A percentile compares a stretch with the other conserved stretches of the same genome.
These are phyloP conservation scores for Neria commutata DNA, from an alignment of 2,888 invertebrate genomes.

Conservation along the genomic window DNA sequence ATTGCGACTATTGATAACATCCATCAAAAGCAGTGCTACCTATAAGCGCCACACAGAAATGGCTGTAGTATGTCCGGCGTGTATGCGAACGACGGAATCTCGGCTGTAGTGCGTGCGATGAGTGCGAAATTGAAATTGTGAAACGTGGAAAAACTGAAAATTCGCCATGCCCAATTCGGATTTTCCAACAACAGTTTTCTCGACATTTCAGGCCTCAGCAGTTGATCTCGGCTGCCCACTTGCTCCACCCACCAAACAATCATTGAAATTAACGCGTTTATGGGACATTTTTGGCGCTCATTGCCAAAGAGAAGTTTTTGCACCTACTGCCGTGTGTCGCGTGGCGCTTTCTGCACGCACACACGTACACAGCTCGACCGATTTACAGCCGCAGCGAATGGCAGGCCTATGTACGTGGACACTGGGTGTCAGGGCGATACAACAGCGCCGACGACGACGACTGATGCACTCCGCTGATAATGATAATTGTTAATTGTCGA, in stretches of 20 bases:
- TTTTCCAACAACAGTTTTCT: no score
- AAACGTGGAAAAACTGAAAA: no score
- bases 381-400: not conserved
- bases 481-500: conserved; percentile 40
- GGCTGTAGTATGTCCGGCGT: no score
- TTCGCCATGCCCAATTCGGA: no score
- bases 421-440: not conserved
- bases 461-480: conserved; percentile 38
- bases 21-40: no score
- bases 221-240: no score
- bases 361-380: not conserved
- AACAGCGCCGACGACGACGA: not conserved
- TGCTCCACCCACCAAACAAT: not conserved
- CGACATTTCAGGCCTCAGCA: no score
- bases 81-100: no score
- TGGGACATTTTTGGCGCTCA: not conserved
- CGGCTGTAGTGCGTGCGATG: no score
- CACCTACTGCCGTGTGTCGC: not conserved
- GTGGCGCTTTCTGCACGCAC: not conserved
- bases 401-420: not conserved
- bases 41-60: no score
- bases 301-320: not conserved
- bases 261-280: not conserved
- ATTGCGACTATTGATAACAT: no score
- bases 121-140: no score